Percentiles rank a stretch among this genome's conserved stretches.
Conservation (phyloP, 2,113 vertebrate genomes). For the Melierax canorus region DNA sequence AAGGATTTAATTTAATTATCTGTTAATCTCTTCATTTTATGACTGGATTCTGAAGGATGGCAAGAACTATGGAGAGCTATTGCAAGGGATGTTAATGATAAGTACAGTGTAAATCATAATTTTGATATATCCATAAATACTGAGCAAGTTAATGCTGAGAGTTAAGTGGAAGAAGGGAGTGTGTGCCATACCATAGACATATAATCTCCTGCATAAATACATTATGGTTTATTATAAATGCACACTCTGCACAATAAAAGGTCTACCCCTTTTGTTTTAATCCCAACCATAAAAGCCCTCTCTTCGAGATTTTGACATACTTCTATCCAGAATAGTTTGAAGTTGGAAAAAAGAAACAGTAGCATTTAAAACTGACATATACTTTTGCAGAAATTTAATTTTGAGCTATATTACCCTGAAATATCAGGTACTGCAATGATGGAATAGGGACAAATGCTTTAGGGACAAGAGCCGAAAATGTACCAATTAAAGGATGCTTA, state of each 20-base stretch:
- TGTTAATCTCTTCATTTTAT: slow-evolving; percentile 31
- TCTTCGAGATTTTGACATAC: not conserved
- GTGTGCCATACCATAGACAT: not conserved
- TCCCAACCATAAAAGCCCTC: not conserved
- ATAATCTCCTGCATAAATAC: slow-evolving; percentile 33
- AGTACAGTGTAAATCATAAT: slow-evolving; percentile 29
- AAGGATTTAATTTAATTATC: slow-evolving; percentile 51
- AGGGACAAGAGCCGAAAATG: slow-evolving; percentile 2
- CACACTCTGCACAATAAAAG: not conserved
- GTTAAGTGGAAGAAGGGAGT: not conserved
- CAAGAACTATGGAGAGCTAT: slow-evolving; percentile 10
- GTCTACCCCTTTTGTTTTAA: not conserved
- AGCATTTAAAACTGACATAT: slow-evolving; percentile 20
- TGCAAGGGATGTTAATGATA: slow-evolving; percentile 17
- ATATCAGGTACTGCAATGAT: not conserved
- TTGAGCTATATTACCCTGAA: slow-evolving; percentile 8
- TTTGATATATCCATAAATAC: not conserved
- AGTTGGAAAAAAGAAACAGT: not conserved
- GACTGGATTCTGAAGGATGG: slow-evolving; percentile 19
- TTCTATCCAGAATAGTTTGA: not conserved
- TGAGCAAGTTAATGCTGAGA: not conserved
- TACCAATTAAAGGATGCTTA: slow-evolving; percentile 32
- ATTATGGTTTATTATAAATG: slow-evolving; percentile 32
- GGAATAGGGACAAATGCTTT: not conserved
- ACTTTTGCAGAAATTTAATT: slow-evolving; percentile 11